These are phyloP conservation scores for Margaritifera margaritifera DNA, from an alignment of 2,888 invertebrate genomes.

Conservation along the genomic window DNA sequence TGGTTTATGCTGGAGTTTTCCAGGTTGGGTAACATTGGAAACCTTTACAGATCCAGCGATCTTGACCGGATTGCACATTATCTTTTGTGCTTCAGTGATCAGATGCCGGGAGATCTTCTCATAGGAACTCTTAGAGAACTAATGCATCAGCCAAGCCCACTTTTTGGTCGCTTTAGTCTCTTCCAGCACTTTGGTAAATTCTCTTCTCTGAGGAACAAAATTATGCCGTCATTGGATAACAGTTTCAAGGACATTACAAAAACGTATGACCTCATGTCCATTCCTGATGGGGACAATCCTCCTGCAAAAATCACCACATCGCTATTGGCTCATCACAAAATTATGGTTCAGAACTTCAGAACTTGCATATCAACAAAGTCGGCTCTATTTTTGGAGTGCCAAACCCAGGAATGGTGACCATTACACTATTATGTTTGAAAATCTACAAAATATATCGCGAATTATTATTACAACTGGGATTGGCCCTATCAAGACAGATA, in stretches of 20 bases:
- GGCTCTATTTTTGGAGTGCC: slow-evolving; percentile 40
- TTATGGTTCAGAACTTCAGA: slow-evolving; percentile 60
- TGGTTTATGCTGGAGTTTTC: slow-evolving; percentile 55
- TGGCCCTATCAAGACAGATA: slow-evolving; percentile 20
- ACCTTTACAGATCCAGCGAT: slow-evolving; percentile 46
- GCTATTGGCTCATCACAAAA: slow-evolving; percentile 40
- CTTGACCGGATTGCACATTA: slow-evolving; percentile 51
- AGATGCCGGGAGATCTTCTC: slow-evolving; percentile 49
- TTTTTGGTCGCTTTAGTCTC: slow-evolving; percentile 31
- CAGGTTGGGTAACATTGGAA: slow-evolving; percentile 55
- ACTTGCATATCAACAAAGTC: slow-evolving; percentile 58
- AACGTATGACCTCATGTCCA: slow-evolving; percentile 11
- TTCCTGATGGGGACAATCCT: slow-evolving; percentile 61
- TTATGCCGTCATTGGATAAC: slow-evolving; percentile 46
- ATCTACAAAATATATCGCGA: slow-evolving; percentile 35
- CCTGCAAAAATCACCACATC: slow-evolving; percentile 67
- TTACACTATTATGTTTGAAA: slow-evolving; percentile 36
- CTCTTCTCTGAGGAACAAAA: slow-evolving; percentile 46
- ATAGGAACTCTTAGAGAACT: slow-evolving; percentile 34
- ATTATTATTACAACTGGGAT: slow-evolving; percentile 44
- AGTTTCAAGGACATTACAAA: slow-evolving; percentile 31
- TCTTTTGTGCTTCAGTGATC: slow-evolving; percentile 59
- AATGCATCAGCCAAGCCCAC: slow-evolving; percentile 35
- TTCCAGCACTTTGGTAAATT: slow-evolving; percentile 52
- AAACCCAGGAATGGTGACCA: slow-evolving; percentile 23